Base-by-base conservation (phyloP, 2,797 vertebrate species). In the Melanotaenia parkinsoni region DNA sequence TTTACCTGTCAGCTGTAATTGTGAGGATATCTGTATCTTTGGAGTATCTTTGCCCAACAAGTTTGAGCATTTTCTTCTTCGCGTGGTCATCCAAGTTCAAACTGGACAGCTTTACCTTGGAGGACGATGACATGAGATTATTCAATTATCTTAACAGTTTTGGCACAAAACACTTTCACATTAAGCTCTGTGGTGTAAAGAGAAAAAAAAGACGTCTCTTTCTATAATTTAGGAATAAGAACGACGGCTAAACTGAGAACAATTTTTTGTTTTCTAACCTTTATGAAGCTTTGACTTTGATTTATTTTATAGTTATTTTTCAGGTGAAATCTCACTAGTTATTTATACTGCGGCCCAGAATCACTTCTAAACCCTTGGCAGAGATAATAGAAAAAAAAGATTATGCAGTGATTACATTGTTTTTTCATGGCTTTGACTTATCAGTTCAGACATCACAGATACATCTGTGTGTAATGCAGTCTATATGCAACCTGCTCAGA, bases 41-140 rank as follows among this genome's bases (percentile, higher is more conserved):
- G 88, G 94, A 93, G 92, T 98, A 98, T 63, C 95, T 89, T 13
- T 96, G 89, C 58, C 96, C 96, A 7, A 93, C 93, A 2, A 99
- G 95, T 88, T 96, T 98, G 80, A 97, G 83, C 61, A 99, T 90
- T 88, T 99, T 99, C 90, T 96, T 97, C 84, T 91, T 94, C 40
- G 97, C 97, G 1, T 99, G 98, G 8, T 96, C 95, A 72, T 99
- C 96, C 84, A 99, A 92, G 87, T 99, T 98, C 83, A 99, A 88
- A 86, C 88, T 94, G 70, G 96, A 97, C 78, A 99, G 91, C 83
- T 96, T 98, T n/a, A 98, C 91, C 98, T 99, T 85, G 3, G 32
- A 62, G 5, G 24, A 28, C 16, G 38, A 69, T 0, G 4, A 63
- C 56, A 14, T 2, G 3, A 35, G 4, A 80, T 77, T 20, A 80